Evolutionary conservation across 1,140 invertebrate genomes (phyloP), one percentile per base, ranked within the genome.

Genomic region (Forficula auricularia): DNA sequence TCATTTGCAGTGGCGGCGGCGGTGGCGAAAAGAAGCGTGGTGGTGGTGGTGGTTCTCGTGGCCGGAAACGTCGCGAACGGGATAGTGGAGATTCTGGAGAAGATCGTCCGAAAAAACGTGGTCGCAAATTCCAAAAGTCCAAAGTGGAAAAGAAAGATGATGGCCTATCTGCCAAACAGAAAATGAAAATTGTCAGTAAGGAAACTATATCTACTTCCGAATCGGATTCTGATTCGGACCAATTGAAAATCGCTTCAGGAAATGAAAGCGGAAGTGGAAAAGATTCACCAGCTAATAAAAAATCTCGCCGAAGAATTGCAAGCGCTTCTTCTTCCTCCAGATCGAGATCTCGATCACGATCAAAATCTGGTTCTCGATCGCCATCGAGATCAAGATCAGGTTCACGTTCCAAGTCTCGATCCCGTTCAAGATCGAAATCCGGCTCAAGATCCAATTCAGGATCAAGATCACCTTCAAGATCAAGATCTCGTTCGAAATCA

Each of bases 181-280:
- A 86, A 69, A 77, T 14, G 80, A 85, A 15, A 57, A 80, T 95
- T 53, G 78, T 92, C 0, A 95, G 90, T 0, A 96, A 95, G 62
- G 90, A 85, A 47, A 90, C 86, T 0, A 94, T 96, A 44, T 95
- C 90, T 0, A 91, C 88, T 0, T 89, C 83, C 52, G 88, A 92
- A 54, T 88, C 84, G 0, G 86, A 91, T 39, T 87, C 82, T 38
- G 85, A 89, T 51, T 66, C 70, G 33, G 64, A 66, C 44, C 68
- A 70, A 46, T 70, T 70, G 40, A 73, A 72, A 53, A 71, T 71
- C 49, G 66, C 65, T 3, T 71, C 68, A 49, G 69, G 67, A 66
- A 69, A 68, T 48, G 71, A 71, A 43, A 70, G 68, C 42, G 72
- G 66, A 19, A 63, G 63, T 43, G 70, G 65, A 32, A 60, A 63